These are phyloP conservation scores for Polymixis flavicincta DNA, from an alignment of 2,888 invertebrate genomes.

Conservation along the genomic window DNA sequence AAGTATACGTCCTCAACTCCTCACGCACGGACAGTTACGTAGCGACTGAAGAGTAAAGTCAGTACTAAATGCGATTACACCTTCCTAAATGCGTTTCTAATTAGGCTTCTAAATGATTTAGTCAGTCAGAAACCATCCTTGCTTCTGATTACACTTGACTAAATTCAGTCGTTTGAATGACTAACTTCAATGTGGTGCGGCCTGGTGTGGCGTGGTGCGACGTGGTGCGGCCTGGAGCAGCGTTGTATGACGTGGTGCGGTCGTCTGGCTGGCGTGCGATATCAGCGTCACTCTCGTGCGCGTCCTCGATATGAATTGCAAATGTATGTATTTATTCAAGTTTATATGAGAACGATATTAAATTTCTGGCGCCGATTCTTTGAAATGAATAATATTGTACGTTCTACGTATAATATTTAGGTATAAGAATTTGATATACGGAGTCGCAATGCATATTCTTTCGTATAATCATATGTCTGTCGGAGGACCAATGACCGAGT, in stretches of 20 bases:
- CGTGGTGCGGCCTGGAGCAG: too few relatives aligned
- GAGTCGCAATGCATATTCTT: not conserved
- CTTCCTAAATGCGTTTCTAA: too few relatives aligned
- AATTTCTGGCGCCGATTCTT: conserved; percentile 1
- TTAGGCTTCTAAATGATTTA: too few relatives aligned
- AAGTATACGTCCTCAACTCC: too few relatives aligned
- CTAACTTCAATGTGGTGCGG: too few relatives aligned
- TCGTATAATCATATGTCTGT: conserved; percentile 1
- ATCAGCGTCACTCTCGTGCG: not conserved
- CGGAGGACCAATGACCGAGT: not conserved
- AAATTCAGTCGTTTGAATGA: too few relatives aligned
- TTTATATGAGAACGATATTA: not conserved
- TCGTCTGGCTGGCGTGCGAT: not conserved
- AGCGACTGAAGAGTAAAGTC: too few relatives aligned
- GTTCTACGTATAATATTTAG: conserved; percentile 2
- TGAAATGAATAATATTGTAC: not conserved
- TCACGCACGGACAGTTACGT: too few relatives aligned
- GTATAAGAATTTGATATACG: not conserved
- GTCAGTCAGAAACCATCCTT: too few relatives aligned
- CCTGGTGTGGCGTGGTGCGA: too few relatives aligned
- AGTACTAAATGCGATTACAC: too few relatives aligned
- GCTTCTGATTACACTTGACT: too few relatives aligned
- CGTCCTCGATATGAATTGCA: not conserved
- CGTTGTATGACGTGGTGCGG: not conserved
- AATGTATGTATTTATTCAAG: conserved; percentile 30